Percentiles rank a stretch among this genome's conserved stretches.
Evolutionary conservation across 2,797 vertebrate genomes (phyloP).

Genomic region (Luscinia luscinia): DNA sequence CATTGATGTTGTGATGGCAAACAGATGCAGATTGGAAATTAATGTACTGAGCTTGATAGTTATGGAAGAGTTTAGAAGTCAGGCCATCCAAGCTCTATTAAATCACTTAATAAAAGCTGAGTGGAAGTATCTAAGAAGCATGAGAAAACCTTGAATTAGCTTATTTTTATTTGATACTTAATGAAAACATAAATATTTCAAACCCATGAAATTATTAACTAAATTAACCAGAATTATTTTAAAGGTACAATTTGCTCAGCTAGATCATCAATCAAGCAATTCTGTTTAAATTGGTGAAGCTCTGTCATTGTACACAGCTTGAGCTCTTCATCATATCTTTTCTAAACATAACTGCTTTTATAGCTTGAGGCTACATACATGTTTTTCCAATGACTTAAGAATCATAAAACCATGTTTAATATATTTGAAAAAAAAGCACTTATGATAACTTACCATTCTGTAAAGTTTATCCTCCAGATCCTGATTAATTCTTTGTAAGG

Average conservation of each 20-base stretch:
- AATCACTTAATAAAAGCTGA: background rate
- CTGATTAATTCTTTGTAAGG: constrained; percentile 96
- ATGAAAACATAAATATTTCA: constrained; percentile 33
- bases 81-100: background rate
- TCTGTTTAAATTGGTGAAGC: background rate
- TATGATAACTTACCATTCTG: constrained; percentile 84
- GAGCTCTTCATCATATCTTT: background rate
- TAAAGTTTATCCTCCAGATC: constrained; percentile 96
- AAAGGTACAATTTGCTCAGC: constrained; percentile 9
- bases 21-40: background rate
- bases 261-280: background rate
- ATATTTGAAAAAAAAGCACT: background rate
- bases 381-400: background rate
- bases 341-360: background rate
- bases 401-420: background rate
- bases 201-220: constrained; percentile 1
- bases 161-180: constrained; percentile 14
- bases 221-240: constrained; percentile 46
- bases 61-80: background rate
- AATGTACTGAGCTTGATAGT: background rate
- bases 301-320: background rate
- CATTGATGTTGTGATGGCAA: background rate
- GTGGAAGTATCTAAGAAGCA: background rate
- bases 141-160: background rate
- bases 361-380: background rate